Base-by-base conservation (phyloP, 2,797 vertebrate genomes). In the Cheirogaleus major region DNA sequence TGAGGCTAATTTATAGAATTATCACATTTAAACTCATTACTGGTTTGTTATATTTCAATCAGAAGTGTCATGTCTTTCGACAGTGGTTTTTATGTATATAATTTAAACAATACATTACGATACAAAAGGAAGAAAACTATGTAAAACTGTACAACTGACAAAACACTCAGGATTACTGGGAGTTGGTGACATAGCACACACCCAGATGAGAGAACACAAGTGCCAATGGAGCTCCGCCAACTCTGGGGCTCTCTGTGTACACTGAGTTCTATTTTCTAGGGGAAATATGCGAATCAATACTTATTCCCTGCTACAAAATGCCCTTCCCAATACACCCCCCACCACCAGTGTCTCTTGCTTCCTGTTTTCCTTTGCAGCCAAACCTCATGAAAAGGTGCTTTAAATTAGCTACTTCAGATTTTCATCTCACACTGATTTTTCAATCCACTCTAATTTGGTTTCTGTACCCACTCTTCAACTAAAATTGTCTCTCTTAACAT, bases 1-100 rank as follows among this genome's bases (percentile, higher is more conserved):
- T 48, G 76, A 79, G 48, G 63, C 48, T 43, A 23, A 6, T 76
- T 59, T 59, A 50, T 4, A 81, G n/a, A 84, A 91, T 52, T 73
- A 81, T 35, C 59, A 76, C 61, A n/a, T 70, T 80, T 76, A 65
- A 90, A 88, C 20, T 91, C 27, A 67, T 94, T 84, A 61, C 30
- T 86, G 67, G 67, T 32, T 81, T 57, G 11, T 65, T 35, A 85
- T 14, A n/a, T 75, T 94, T 76, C 30, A 73, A 14, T 38, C 38
- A 80, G 48, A 69, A 90, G 72, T 18, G 67, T 52, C 30, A 17
- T 14, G 38, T 55, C 38, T 30, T 89, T 13, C 8, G 32, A 81
- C 32, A 27, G 55, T 12, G 50, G 23, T 32, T 81, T 89, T 78
- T 59, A 59, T 5, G 25, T 32, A 67, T 69, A 45, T 32, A 63